Percentiles rank a stretch among this genome's conserved stretches.
phyloP scores from a whole-genome alignment of 2,888 invertebrate genomes.

The Pilophorus perplexus region DNA sequence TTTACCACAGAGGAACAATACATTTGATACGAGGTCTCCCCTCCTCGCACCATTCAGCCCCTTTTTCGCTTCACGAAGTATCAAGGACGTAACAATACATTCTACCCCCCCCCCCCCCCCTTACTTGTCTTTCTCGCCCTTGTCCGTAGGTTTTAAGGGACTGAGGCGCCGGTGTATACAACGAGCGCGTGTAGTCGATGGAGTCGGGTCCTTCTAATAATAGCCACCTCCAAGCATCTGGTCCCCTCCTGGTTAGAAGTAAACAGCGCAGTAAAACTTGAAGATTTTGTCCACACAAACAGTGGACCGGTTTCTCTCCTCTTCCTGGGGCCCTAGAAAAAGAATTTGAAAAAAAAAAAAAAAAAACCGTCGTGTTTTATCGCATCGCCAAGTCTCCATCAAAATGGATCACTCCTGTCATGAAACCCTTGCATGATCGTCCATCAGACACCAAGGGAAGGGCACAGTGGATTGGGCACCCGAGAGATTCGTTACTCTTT shows the following conservation, averaged over 20 bases:
- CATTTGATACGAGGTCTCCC: not conserved
- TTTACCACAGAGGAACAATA: conserved; percentile 22
- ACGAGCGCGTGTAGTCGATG: conserved; percentile 20
- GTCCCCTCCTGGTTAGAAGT: not conserved
- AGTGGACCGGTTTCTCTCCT: not conserved
- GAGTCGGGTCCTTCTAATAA: conserved; percentile 13
- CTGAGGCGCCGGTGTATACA: conserved; percentile 1
- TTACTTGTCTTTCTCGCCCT: no score
- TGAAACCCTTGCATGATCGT: no score
- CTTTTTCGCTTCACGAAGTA: not conserved
- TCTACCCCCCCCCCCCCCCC: no score
- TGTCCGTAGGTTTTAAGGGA: conserved; percentile 23
- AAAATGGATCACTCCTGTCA: no score
- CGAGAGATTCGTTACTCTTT: no score
- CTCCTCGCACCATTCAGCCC: not conserved
- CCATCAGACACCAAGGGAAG: no score
- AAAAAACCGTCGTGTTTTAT: no score
- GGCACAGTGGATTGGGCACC: no score
- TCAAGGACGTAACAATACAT: conserved; percentile 22
- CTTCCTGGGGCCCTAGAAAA: not conserved
- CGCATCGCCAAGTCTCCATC: no score
- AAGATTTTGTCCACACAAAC: conserved; percentile 27
- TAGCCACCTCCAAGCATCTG: conserved; percentile 24
- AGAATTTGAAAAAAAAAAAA: no score
- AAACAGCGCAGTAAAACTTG: conserved; percentile 30